Conservation (phyloP, 2,797 vertebrate species). For the Pangasius djambal region DNA sequence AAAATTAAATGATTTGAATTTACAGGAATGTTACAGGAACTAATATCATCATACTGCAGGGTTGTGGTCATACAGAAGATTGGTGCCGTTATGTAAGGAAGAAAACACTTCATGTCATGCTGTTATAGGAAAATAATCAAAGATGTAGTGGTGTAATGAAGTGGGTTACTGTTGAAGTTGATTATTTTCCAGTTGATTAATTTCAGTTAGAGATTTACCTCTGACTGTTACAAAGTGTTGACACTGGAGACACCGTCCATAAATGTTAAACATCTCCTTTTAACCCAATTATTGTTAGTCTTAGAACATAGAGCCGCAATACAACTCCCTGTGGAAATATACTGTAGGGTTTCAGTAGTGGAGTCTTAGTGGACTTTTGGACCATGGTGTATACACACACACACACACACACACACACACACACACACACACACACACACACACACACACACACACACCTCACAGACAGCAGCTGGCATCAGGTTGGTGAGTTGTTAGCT, state of each 20-base stretch:
- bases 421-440: conserved; percentile 7
- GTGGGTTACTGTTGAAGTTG: too few relatives aligned
- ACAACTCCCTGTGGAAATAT: too few relatives aligned
- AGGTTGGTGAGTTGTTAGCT: neutral
- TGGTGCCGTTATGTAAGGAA: too few relatives aligned
- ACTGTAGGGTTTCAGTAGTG: neutral
- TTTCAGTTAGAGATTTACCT: too few relatives aligned
- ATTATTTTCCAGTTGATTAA: too few relatives aligned
- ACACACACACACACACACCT: neutral
- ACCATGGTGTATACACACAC: neutral
- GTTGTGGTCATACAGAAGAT: too few relatives aligned
- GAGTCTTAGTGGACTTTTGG: neutral
- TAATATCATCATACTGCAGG: too few relatives aligned
- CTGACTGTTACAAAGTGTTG: too few relatives aligned
- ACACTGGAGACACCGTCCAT: neutral
- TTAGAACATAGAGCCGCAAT: neutral
- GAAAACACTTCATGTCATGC: neutral
- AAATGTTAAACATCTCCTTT: neutral
- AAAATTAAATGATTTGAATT: too few relatives aligned
- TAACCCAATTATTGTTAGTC: neutral
- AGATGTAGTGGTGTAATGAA: too few relatives aligned
- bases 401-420: conserved; percentile 14
- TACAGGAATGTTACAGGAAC: too few relatives aligned
- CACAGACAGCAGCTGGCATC: neutral
- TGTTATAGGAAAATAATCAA: too few relatives aligned